A percentile compares a stretch with the other conserved stretches of the same genome.
Evolutionary conservation across 2,888 invertebrate genomes (phyloP).

Genomic region (Agonopterix alstromeriana): DNA sequence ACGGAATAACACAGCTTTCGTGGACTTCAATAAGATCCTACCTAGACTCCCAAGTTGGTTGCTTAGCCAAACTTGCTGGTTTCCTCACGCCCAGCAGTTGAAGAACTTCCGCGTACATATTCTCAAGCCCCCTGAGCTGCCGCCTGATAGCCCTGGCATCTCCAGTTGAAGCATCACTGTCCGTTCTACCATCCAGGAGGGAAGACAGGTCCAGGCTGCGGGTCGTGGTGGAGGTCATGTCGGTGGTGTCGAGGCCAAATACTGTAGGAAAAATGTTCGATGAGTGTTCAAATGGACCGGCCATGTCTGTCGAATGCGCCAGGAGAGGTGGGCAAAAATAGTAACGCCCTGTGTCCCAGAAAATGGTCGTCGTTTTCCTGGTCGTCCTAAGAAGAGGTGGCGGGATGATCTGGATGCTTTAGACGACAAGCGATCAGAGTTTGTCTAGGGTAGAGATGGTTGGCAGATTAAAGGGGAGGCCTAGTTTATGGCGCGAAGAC

Average conservation of each 20-base stretch:
- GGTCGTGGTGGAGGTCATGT: conserved; percentile 87
- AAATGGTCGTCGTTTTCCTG: too few relatives aligned
- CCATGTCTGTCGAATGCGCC: too few relatives aligned
- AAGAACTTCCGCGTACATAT: conserved; percentile 90
- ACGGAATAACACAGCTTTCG: too few relatives aligned
- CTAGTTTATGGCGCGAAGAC: too few relatives aligned
- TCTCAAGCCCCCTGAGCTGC: conserved; percentile 89
- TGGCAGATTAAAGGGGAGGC: too few relatives aligned
- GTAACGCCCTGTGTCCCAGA: too few relatives aligned
- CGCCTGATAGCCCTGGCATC: conserved; percentile 87
- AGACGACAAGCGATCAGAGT: too few relatives aligned
- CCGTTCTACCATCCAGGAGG: conserved; percentile 84
- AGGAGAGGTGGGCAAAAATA: too few relatives aligned
- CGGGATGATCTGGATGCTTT: too few relatives aligned
- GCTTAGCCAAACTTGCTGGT: conserved; percentile 36
- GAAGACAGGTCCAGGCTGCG: conserved; percentile 86
- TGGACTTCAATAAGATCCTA: conserved; percentile 7
- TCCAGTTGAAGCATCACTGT: conserved; percentile 85
- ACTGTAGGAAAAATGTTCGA: conserved; percentile 47
- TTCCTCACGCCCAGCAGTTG: conserved; percentile 61
- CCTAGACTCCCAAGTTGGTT: conserved; percentile 45
- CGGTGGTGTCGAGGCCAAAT: conserved; percentile 84
- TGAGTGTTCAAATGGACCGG: too few relatives aligned
- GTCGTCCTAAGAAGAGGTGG: too few relatives aligned
- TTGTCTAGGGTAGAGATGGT: too few relatives aligned